Conservation (phyloP, 1,140 invertebrate genomes). For the Ostrea denselamellosa region DNA sequence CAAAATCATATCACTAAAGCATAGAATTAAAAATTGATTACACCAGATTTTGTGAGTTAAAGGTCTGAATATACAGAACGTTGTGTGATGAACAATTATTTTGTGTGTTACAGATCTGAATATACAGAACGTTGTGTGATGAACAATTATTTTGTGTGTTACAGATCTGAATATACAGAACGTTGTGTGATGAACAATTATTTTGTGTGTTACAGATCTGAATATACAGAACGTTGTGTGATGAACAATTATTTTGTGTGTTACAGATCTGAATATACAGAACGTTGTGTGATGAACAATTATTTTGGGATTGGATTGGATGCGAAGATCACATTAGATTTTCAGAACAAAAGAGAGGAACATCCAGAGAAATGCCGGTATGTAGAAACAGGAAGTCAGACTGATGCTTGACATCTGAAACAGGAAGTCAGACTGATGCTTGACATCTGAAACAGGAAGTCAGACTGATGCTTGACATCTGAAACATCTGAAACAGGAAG, state of each 20-base stretch:
- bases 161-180: constrained; percentile 93
- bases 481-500: background rate
- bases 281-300: constrained; percentile 99
- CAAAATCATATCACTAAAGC: too few relatives aligned
- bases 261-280: constrained; percentile 91
- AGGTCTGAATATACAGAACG: constrained; percentile 95
- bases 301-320: constrained; percentile 99
- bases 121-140: constrained; percentile 97
- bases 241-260: constrained; percentile 95
- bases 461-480: too few relatives aligned
- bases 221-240: constrained; percentile 95
- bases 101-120: constrained; percentile 88
- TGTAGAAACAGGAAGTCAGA: constrained; percentile 3
- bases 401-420: too few relatives aligned
- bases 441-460: too few relatives aligned
- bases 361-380: constrained; percentile 98
- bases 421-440: too few relatives aligned
- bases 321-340: constrained; percentile 98
- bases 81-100: constrained; percentile 99
- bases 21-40: too few relatives aligned
- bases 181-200: constrained; percentile 99
- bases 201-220: constrained; percentile 89
- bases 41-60: constrained; percentile 20
- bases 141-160: constrained; percentile 97
- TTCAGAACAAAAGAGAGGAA: constrained; percentile 98